Evolutionary conservation across 53 echinoderm and acorn worm species (phyloP).

Genomic region (Zoroaster sp.): DNA sequence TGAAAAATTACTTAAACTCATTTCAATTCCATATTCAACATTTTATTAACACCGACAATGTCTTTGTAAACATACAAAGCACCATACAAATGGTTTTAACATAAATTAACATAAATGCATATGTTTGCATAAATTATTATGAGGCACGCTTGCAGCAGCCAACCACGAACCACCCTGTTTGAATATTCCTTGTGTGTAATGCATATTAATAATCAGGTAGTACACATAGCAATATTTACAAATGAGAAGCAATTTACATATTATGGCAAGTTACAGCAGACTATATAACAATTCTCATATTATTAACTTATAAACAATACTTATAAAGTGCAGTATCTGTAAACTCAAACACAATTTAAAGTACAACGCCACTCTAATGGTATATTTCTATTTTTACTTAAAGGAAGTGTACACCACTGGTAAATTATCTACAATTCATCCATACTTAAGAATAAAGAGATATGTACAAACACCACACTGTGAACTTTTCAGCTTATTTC

Average conservation of each 20-base stretch:
- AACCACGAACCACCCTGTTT: slow-evolving; percentile 54
- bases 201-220: slow-evolving; percentile 19
- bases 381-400: too few relatives aligned
- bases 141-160: slow-evolving; percentile 54
- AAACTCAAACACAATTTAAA: too few relatives aligned
- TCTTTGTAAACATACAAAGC: slow-evolving; percentile 34
- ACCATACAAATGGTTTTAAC: slow-evolving; percentile 48
- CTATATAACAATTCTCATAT: background rate
- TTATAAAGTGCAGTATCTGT: too few relatives aligned
- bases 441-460: too few relatives aligned
- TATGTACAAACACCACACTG: too few relatives aligned
- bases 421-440: too few relatives aligned
- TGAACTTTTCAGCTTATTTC: too few relatives aligned
- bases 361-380: too few relatives aligned
- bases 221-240: slow-evolving; percentile 43
- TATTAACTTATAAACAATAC: too few relatives aligned
- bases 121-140: slow-evolving; percentile 41
- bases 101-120: slow-evolving; percentile 56
- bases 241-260: slow-evolving; percentile 8
- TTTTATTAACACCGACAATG: slow-evolving; percentile 15
- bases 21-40: background rate
- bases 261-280: slow-evolving; percentile 40
- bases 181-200: slow-evolving; percentile 34
- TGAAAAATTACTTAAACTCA: too few relatives aligned
- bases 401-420: too few relatives aligned